Evolutionary conservation across 1,140 invertebrate species (phyloP), one percentile per base, ranked within the genome.

Genomic region (Philaenus spumarius): DNA sequence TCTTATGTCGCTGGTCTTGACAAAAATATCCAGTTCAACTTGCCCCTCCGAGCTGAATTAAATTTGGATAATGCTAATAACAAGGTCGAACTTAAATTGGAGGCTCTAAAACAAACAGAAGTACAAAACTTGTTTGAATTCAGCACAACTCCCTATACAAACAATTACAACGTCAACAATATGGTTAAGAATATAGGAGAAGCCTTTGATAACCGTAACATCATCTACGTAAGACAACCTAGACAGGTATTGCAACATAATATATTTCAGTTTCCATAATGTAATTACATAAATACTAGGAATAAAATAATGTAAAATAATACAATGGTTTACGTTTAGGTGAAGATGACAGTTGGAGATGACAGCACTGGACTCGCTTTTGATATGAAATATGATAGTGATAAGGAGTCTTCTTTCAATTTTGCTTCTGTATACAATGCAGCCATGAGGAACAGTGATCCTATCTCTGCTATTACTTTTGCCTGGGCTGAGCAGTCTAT

Each of bases 141-240:
- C 64, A 82, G 77, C 58, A 73, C 76, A 0, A 72, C 74, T 67
- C 84, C 84, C 19, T 86, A 80, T 69, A 80, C 78, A 7, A 67
- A 78, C 1, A 75, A 68, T 45, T 72, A 79, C 61, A 71, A 81
- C 59, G 78, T 83, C 61, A 68, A 81, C 11, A 66, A 68, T n/a
- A 56, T 80, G 19, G 64, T 73, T 46, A 30, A 37, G 50, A 53
- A 53, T 22, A 76, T 82, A 0, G 57, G 77, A n/a, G 62, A 67
- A 1, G 61, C 67, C n/a, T 70, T 73, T 37, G 63, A 71, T 3
- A 66, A 74, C 11, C 76, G 74, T 20, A 45, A 64, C 39, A 43
- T 73, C 6, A 69, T 76, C 37, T 57, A 61, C 66, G 71, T 42
- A 54, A 66, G 47, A 62, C 57, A 56, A 72, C 71, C 64, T 62